phyloP scores from a whole-genome alignment of 2,113 vertebrate species.

The Triplophysa siluroides region DNA sequence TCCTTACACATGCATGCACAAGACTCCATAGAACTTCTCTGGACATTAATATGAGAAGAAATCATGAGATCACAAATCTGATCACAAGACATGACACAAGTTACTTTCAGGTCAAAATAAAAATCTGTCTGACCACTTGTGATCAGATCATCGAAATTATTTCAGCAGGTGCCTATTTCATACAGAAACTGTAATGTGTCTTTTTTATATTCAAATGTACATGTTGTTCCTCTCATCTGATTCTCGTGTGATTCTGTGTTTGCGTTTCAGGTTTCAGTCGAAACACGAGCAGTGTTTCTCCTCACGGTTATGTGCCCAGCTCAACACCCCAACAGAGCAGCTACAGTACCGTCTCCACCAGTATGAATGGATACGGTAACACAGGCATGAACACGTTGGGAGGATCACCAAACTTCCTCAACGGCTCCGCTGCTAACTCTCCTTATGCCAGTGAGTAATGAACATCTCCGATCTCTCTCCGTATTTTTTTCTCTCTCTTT shows the following conservation, averaged over 20 bases:
- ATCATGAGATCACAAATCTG: too few relatives aligned
- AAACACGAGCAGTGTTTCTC: constrained; percentile 96
- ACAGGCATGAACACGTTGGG: constrained; percentile 96
- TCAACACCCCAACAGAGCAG: constrained; percentile 96
- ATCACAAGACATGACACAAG: too few relatives aligned
- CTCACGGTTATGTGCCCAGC: constrained; percentile 96
- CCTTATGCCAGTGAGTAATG: constrained; percentile 97
- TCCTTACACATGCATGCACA: too few relatives aligned
- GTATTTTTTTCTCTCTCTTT: background rate
- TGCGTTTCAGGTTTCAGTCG: constrained; percentile 87
- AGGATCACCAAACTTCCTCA: constrained; percentile 95
- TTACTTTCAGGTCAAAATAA: too few relatives aligned
- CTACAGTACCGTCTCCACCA: constrained; percentile 94
- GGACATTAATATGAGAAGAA: too few relatives aligned
- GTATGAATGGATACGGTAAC: constrained; percentile 95
- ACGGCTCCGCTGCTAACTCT: constrained; percentile 97
- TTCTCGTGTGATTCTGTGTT: background rate
- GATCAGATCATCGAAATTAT: too few relatives aligned
- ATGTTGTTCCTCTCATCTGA: background rate
- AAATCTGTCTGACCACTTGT: too few relatives aligned
- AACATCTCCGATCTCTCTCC: background rate
- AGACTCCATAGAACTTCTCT: too few relatives aligned
- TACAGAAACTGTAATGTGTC: background rate
- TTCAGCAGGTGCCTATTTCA: too few relatives aligned
- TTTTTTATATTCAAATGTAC: background rate